phyloP scores from a whole-genome alignment of 2,113 vertebrate genomes.

The Mohoua ochrocephala region DNA sequence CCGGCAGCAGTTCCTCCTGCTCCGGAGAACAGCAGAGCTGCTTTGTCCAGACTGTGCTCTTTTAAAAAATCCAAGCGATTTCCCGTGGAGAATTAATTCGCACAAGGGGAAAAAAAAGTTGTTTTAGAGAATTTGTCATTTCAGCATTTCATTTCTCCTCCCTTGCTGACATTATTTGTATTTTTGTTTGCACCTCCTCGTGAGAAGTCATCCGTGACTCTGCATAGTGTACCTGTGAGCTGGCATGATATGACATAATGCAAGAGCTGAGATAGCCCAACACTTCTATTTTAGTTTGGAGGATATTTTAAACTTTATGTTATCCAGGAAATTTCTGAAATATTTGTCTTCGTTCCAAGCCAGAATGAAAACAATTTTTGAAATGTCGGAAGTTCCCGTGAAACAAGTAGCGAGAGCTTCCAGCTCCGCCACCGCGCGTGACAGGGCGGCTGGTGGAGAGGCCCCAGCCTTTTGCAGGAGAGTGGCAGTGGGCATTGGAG shows the following conservation, averaged over 20 bases:
- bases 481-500: not conserved
- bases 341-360: conserved; percentile 50
- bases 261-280: not conserved
- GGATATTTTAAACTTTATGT: conserved; percentile 43
- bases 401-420: conserved; percentile 1
- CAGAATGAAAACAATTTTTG: conserved; percentile 42
- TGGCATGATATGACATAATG: conserved; percentile 45
- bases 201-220: not conserved
- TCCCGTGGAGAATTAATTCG: conserved; percentile 7
- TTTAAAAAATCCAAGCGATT: not conserved
- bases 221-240: not conserved
- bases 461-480: not conserved
- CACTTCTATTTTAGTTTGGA: not conserved
- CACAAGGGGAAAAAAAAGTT: not conserved
- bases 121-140: not conserved
- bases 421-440: not conserved
- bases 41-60: not conserved
- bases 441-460: not conserved
- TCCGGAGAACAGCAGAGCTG: not conserved
- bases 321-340: conserved; percentile 61
- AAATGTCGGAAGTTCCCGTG: conserved; percentile 38
- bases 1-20: not conserved
- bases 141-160: not conserved
- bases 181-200: not conserved
- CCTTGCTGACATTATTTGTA: not conserved